A percentile compares a stretch with the other conserved stretches of the same genome.
Conservation (phyloP, 2,888 invertebrate species). For the Pyrrhosoma nymphula region DNA sequence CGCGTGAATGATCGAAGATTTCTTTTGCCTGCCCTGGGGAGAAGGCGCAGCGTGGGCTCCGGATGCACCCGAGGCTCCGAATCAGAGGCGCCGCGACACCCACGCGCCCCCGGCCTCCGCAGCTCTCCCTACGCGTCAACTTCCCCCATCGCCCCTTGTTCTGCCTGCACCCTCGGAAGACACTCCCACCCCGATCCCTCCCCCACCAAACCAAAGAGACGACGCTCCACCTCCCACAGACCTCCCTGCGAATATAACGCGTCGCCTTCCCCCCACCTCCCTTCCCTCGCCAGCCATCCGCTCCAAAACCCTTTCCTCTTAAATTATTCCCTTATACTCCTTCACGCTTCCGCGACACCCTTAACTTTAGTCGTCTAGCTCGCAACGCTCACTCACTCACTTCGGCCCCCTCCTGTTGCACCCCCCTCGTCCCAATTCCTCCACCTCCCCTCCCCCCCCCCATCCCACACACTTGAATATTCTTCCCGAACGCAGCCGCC, state of each 20-base stretch:
- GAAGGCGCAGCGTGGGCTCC: neutral
- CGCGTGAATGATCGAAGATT: too few species aligned
- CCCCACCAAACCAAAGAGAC: neutral
- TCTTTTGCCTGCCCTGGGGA: too few species aligned
- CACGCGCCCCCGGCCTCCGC: neutral
- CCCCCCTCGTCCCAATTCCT: neutral
- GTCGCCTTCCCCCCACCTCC: too few species aligned
- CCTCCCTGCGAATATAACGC: too few species aligned
- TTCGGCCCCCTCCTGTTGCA: constrained; percentile 53
- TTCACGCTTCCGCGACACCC: constrained; percentile 34
- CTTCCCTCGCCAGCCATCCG: neutral
- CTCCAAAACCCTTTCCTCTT: constrained; percentile 38
- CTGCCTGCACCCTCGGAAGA: neutral
- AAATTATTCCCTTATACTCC: constrained; percentile 61
- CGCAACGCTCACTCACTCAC: neutral
- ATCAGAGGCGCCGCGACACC: neutral
- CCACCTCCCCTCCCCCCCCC: neutral
- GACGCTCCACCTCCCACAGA: too few species aligned
- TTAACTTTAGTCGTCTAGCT: constrained; percentile 40
- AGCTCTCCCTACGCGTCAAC: neutral
- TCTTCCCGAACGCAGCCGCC: too few species aligned
- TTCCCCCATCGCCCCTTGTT: neutral
- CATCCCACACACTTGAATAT: neutral
- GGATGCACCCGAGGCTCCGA: neutral
- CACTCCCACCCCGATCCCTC: neutral